Conservation (phyloP, 2,113 vertebrate genomes). For the Oceanodroma tethys region DNA sequence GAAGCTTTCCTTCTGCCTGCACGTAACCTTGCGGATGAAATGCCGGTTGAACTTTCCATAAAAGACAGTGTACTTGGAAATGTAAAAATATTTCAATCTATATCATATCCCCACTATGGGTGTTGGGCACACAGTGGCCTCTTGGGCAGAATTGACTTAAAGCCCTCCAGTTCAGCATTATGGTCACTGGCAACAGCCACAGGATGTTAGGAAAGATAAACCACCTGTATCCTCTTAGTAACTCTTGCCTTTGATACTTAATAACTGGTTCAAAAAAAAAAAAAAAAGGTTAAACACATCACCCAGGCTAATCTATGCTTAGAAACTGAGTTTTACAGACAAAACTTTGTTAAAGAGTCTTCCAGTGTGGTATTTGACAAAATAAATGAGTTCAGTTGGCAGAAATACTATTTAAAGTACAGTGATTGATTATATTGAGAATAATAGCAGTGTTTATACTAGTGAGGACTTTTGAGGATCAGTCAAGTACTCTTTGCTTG, state of each 20-base stretch:
- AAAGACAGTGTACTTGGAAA: background rate
- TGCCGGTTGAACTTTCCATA: background rate
- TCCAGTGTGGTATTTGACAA: background rate
- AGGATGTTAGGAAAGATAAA: background rate
- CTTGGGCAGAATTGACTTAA: background rate
- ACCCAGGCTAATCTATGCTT: background rate
- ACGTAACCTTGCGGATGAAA: background rate
- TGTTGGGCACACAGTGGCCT: fast-evolving
- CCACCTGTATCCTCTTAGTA: background rate
- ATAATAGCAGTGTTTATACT: background rate
- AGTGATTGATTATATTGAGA: background rate
- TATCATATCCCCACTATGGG: fast-evolving
- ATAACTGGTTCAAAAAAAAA: background rate
- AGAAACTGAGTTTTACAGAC: background rate
- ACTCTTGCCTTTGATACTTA: background rate
- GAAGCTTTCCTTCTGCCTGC: background rate
- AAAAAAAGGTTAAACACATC: background rate
- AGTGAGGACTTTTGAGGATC: background rate
- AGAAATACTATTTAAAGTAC: background rate
- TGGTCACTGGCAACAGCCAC: background rate
- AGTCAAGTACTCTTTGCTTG: background rate
- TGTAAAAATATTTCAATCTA: background rate
- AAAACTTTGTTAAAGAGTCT: background rate
- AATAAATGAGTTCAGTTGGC: background rate
- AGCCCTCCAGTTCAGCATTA: background rate